Conservation (phyloP, 2,113 vertebrate genomes). For the Prochilodus magdalenae region DNA sequence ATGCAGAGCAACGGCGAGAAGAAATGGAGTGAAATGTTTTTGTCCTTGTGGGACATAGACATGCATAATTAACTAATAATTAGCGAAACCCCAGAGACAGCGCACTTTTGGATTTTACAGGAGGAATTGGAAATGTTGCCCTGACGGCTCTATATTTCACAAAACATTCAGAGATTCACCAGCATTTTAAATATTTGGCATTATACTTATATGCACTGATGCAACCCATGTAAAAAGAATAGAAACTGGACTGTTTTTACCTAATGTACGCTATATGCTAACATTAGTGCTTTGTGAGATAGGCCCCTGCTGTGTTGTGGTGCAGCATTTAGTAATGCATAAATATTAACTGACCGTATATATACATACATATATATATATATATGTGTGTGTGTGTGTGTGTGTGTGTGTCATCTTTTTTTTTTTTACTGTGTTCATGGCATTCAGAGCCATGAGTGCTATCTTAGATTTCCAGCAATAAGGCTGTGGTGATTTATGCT, state of each 20-base stretch:
- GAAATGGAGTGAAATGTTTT: conserved; percentile 26
- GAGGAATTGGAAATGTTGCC: neutral
- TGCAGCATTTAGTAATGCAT: no score
- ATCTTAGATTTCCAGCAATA: neutral
- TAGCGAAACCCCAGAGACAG: neutral
- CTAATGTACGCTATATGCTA: no score
- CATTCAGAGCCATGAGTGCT: neutral
- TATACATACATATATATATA: no score
- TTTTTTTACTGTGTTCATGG: neutral
- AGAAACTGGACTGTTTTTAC: no score
- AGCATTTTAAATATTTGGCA: neutral
- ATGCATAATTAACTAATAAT: conserved; percentile 38
- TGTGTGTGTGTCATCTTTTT: no score
- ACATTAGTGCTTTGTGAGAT: no score
- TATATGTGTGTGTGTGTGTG: no score
- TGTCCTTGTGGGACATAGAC: neutral
- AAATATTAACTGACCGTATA: no score
- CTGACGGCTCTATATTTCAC: neutral
- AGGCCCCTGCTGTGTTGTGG: no score
- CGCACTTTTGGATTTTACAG: neutral
- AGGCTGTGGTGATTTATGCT: neutral
- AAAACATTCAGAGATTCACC: neutral
- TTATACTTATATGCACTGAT: neutral
- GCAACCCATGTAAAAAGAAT: neutral
- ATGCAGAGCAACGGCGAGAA: neutral